These are phyloP conservation scores for Myotis daubentonii DNA, from an alignment of 2,797 vertebrate species.

Conservation along the genomic window DNA sequence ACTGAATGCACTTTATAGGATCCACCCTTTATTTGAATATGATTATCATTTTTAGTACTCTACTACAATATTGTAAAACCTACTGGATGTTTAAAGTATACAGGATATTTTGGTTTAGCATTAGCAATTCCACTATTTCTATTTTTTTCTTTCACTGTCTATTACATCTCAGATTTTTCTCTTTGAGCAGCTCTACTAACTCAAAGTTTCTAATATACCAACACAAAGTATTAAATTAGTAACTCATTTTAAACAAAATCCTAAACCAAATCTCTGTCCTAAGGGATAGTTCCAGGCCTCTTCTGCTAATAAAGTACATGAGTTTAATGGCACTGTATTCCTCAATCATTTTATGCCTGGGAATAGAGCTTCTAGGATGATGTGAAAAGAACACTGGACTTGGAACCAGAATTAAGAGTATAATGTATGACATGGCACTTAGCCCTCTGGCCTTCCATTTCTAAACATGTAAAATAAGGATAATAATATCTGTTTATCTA, in stretches of 20 bases:
- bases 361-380: not conserved
- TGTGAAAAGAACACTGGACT: constrained; percentile 10
- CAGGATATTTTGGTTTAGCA: constrained; percentile 14
- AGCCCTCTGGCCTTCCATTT: not conserved
- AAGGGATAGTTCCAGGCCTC: not conserved
- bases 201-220: not conserved
- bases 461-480: constrained; percentile 33
- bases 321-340: not conserved
- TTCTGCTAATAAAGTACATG: not conserved
- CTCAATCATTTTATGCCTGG: not conserved
- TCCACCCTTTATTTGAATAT: not conserved
- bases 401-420: constrained; percentile 26
- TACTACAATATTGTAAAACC: not conserved
- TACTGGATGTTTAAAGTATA: not conserved
- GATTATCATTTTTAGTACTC: not conserved
- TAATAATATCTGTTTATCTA: not conserved
- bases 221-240: not conserved
- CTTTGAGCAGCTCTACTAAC: not conserved
- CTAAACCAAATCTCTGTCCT: constrained; percentile 27
- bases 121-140: not conserved
- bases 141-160: constrained; percentile 2
- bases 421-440: not conserved
- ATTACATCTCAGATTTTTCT: constrained; percentile 4
- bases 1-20: not conserved
- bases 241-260: not conserved